Conservation (phyloP, 2,888 invertebrate species). For the Eupithecia abbreviata region DNA sequence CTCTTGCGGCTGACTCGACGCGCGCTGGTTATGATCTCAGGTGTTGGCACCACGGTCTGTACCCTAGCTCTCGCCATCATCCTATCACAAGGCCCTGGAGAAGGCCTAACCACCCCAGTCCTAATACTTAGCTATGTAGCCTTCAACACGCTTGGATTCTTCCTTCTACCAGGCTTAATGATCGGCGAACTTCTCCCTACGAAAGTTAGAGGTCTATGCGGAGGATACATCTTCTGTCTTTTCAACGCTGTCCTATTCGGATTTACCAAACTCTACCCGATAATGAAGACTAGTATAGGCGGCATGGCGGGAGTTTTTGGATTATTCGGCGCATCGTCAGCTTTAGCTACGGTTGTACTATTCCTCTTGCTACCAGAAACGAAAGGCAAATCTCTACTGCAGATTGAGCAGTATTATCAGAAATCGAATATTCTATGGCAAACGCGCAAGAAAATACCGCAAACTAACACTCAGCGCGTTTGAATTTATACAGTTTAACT, state of each 20-base stretch:
- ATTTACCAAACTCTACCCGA: conserved; percentile 88
- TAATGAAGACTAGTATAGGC: conserved; percentile 80
- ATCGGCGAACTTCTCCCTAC: conserved; percentile 90
- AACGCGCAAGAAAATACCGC: conserved; percentile 69
- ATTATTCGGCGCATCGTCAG: conserved; percentile 86
- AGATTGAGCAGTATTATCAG: conserved; percentile 91
- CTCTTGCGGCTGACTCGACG: conserved; percentile 86
- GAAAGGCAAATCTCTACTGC: conserved; percentile 87
- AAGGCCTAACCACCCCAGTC: conserved; percentile 60
- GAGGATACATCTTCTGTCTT: conserved; percentile 88
- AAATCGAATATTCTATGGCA: conserved; percentile 86
- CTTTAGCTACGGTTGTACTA: conserved; percentile 86
- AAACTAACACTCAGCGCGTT: conserved; percentile 52
- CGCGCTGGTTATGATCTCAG: conserved; percentile 86
- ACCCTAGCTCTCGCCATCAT: conserved; percentile 83
- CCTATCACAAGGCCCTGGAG: conserved; percentile 59
- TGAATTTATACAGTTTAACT: conserved; percentile 48
- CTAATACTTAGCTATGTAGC: conserved; percentile 88
- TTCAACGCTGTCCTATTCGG: conserved; percentile 88
- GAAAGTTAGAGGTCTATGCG: conserved; percentile 88
- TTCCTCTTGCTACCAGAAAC: conserved; percentile 90
- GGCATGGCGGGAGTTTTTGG: conserved; percentile 88
- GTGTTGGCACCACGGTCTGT: conserved; percentile 86
- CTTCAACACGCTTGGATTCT: conserved; percentile 88
- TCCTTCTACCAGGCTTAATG: conserved; percentile 90